Conservation (phyloP, 2,797 vertebrate genomes). For the Rhynchotus rufescens region DNA sequence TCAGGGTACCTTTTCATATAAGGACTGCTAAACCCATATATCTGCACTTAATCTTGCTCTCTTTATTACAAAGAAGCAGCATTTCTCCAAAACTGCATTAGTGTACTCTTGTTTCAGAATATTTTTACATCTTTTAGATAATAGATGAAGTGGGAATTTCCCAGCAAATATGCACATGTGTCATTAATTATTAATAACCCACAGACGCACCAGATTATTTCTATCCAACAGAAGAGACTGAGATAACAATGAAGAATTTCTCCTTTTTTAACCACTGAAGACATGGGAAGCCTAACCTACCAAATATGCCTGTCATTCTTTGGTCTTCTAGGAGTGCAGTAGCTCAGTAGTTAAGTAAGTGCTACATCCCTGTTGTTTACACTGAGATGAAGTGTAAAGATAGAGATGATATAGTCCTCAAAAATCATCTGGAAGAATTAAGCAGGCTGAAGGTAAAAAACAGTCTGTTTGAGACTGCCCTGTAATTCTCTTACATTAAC, state of each 20-base stretch:
- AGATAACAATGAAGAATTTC: neutral
- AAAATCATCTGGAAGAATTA: neutral
- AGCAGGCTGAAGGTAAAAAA: neutral
- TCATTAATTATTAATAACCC: slow-evolving; percentile 7
- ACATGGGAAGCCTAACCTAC: neutral
- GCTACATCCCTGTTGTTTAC: neutral
- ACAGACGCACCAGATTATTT: neutral
- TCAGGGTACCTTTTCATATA: neutral
- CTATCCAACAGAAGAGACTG: neutral
- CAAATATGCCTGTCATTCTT: neutral
- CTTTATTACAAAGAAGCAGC: neutral
- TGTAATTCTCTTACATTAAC: neutral
- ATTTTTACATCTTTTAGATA: slow-evolving; percentile 11
- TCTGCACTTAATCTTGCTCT: neutral
- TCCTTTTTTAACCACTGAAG: neutral
- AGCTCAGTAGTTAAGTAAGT: neutral
- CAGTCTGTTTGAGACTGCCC: neutral
- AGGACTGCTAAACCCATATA: neutral
- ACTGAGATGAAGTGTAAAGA: neutral
- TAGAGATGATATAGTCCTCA: neutral
- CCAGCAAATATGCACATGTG: neutral
- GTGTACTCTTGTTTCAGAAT: neutral
- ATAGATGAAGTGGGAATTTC: slow-evolving; percentile 37
- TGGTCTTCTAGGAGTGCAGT: neutral
- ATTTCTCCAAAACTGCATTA: neutral